Evolutionary conservation across 2,797 vertebrate species (phyloP).

Genomic region (Syndactyla subalaris): DNA sequence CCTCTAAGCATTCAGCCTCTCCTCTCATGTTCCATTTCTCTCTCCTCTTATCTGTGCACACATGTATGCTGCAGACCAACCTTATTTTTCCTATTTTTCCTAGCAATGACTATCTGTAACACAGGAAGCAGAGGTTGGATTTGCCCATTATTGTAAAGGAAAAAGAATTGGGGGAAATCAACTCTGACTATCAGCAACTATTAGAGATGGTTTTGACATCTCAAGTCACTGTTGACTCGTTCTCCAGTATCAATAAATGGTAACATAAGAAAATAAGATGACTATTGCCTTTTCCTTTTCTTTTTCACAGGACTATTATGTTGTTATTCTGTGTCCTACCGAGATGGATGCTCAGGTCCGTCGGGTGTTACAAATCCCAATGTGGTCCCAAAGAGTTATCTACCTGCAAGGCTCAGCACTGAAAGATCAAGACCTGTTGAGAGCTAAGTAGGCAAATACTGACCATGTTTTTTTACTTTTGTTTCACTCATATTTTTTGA

Average conservation of each 20-base stretch:
- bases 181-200: neutral
- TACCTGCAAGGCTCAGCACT: constrained; percentile 84
- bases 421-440: constrained; percentile 84
- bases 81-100: neutral
- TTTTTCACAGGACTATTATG: constrained; percentile 81
- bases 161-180: neutral
- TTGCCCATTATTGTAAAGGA: neutral
- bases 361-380: constrained; percentile 84
- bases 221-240: neutral
- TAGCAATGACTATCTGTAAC: neutral
- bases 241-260: neutral
- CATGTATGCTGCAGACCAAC: neutral
- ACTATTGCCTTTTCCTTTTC: neutral
- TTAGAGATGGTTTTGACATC: neutral
- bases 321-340: constrained; percentile 84
- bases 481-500: neutral
- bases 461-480: neutral
- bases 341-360: constrained; percentile 86
- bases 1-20: neutral
- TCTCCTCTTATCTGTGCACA: neutral
- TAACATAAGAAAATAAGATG: neutral
- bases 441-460: constrained; percentile 81
- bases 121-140: neutral
- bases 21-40: neutral
- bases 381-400: constrained; percentile 86